Base-by-base conservation (phyloP, 2,888 invertebrate genomes). In the Amphipyra tragopoginis region DNA sequence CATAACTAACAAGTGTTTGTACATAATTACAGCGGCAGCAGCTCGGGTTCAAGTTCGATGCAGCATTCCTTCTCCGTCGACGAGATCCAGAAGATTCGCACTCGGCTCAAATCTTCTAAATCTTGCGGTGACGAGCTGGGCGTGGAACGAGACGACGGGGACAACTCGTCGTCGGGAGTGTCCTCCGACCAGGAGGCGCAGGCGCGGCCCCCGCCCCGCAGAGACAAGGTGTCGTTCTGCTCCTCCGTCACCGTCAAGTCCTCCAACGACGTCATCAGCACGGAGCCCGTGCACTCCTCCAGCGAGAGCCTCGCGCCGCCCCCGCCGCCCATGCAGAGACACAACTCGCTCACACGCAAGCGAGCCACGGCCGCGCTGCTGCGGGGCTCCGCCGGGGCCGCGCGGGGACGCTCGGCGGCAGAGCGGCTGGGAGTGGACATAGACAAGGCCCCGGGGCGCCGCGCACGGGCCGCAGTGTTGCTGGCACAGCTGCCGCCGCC, bases 21-120 rank as follows among this genome's bases (percentile, higher is more conserved):
- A 2, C 6, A 45, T 0, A 52, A 53, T 92, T 91, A n/a, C 90
- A 97, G 97, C 85, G 97, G 97, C 61, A 97, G 97, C 89, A 97
- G 96, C 81, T 96, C 97, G 26, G 97, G 97, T 0, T 97, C 97
- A 21, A 96, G 97, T 63, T 97, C 97, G 11, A 96, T 97, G 90
- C 97, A 97, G 63, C 98, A 97, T 86, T 98, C 98, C 69, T 97
- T 98, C 91, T 97, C 97, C 54, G 98, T 98, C 62, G 98, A 98
- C 88, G 98, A 98, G 91, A 98, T 98, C 57, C 98, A 98, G 87
- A 98, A 97, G 89, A 97, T 98, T 71, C 96, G 98, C 74, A 97
- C 97, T 33, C 96, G 97, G 81, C 95, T 98, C 63, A 98, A 98
- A 88, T 97, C 97, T 59, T 98, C 98, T 7, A 97, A 97, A 87